Base-by-base conservation (phyloP, 37 sponge, comb jelly and placozoan species). In the Haliclona indistincta region DNA sequence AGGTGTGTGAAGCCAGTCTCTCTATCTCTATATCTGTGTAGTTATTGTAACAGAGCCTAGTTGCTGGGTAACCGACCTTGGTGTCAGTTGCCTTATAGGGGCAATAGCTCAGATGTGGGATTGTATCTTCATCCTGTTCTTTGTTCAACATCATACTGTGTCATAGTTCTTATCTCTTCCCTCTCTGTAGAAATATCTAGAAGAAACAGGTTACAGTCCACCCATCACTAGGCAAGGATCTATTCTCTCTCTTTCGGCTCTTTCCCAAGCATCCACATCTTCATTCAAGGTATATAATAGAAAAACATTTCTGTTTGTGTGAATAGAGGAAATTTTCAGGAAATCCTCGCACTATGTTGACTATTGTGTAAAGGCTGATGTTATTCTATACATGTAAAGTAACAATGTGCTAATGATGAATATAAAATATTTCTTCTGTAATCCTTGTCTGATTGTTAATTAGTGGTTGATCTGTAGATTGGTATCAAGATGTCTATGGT, bases 171-270 rank as follows among this genome's bases (percentile, higher is more conserved):
- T 40, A 35, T 58, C 56, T 44, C 43, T 3, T n/a, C 56, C 29
- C 72, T 32, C 26, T 36, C n/a, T 76, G 29, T 38, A 90, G 91
- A 71, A 51, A 73, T 81, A 43, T 38, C 64, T 87, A 3, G 45
- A 52, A 35, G 93, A 92, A 42, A 84, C 56, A 61, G 85, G 93
- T 0, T 66, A 64, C 71, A 82, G 67, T 3, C 53, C 68, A 3
- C 19, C 70, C 38, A 83, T 89, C 11, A 52, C 79, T 20, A 71
- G 94, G 43, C 94, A 93, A 43, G 91, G 87, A 19, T 93, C 94
- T 35, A 88, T 89, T 34, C 69, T 93, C 0, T 93, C 94, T 36
- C 83, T 93, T 36, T 79, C 86, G 30, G 82, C 77, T 11, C 67
- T 89, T 3, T 92, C 94, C n/a, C 77, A 76, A 54, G 76, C 90